A percentile compares a stretch with the other conserved stretches of the same genome.
phyloP scores from a whole-genome alignment of 2,113 vertebrate species.

The Urocynchramus pylzowi region DNA sequence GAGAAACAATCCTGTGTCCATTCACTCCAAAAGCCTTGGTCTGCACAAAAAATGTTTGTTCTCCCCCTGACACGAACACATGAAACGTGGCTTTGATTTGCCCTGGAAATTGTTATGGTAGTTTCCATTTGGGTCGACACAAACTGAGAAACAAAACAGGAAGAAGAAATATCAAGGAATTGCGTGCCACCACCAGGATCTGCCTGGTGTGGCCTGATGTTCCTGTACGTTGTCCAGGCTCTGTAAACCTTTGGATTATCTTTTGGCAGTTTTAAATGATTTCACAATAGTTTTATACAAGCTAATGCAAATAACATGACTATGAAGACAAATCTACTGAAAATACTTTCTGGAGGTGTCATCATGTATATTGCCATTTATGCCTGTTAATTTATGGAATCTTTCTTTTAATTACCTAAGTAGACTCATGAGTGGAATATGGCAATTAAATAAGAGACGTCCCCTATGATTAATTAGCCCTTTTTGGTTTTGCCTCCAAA shows the following conservation, averaged over 20 bases:
- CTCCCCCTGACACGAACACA: slow-evolving; percentile 72
- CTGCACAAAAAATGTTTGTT: slow-evolving; percentile 71
- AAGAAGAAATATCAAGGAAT: not conserved
- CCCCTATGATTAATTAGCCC: not conserved
- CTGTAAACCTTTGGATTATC: not conserved
- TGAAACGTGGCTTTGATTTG: slow-evolving; percentile 20
- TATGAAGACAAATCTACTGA: not conserved
- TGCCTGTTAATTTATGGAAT: not conserved
- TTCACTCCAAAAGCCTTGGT: slow-evolving; percentile 78
- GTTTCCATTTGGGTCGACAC: slow-evolving; percentile 56
- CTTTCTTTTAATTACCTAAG: not conserved
- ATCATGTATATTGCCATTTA: not conserved
- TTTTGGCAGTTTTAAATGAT: not conserved
- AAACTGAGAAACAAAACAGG: slow-evolving; percentile 52
- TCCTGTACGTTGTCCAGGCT: not conserved
- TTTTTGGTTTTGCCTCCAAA: not conserved
- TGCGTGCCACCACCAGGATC: not conserved
- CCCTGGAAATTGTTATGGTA: not conserved
- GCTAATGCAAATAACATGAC: not conserved
- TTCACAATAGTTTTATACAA: not conserved
- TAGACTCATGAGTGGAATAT: not conserved
- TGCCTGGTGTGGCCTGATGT: not conserved
- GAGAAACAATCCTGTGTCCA: slow-evolving; percentile 68
- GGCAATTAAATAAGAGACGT: not conserved
- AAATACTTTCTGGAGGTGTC: not conserved